Conservation (phyloP, 2,113 vertebrate genomes). For the Prionailurus bengalensis region DNA sequence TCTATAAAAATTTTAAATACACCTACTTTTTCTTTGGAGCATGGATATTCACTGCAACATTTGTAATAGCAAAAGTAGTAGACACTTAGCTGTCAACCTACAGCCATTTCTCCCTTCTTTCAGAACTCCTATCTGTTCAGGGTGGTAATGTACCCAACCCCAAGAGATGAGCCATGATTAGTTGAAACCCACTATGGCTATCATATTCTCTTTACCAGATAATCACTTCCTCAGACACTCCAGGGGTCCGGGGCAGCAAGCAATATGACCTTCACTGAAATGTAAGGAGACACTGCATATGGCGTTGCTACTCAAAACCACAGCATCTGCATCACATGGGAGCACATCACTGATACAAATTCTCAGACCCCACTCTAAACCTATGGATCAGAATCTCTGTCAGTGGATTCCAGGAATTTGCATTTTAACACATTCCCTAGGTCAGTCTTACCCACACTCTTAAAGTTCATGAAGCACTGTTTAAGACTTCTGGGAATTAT, state of each 20-base stretch:
- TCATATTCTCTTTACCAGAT: neutral
- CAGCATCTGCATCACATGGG: neutral
- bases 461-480: neutral
- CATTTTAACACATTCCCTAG: neutral
- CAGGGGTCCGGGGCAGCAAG: neutral
- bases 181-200: neutral
- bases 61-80: neutral
- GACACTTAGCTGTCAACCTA: neutral
- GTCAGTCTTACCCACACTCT: neutral
- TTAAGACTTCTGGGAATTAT: constrained; percentile 33
- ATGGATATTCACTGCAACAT: neutral
- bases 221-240: neutral
- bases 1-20: neutral
- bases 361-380: neutral
- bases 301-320: neutral
- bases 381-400: neutral
- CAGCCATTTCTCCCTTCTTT: neutral
- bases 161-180: neutral
- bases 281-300: neutral
- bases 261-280: neutral
- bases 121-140: neutral
- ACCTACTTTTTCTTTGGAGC: neutral
- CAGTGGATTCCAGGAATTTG: neutral
- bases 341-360: neutral
- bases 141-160: neutral